Base-by-base conservation (phyloP, 1,140 invertebrate species). In the Drosophila ananassae region DNA sequence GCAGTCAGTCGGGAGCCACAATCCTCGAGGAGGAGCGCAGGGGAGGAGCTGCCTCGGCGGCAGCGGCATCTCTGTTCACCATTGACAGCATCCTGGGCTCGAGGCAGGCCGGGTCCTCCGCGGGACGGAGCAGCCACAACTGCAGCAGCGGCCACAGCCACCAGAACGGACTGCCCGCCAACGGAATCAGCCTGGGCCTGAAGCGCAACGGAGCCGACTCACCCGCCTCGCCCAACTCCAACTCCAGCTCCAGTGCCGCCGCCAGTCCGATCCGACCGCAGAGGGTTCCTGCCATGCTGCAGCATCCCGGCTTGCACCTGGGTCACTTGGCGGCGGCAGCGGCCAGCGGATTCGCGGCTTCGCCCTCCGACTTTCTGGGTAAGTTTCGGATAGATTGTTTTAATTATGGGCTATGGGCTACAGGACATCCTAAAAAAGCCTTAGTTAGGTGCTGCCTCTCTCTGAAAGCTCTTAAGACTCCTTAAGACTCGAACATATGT, bases 71-170 rank as follows among this genome's bases (percentile, higher is more conserved):
- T 30, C 92, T 96, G 32, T 96, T 96, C 87, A 96, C 96, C 69
- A 97, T 96, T 74, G 96, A 97, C 91, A 96, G 95, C 92, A 96
- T 96, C 59, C 92, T 97, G 79, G 95, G 90, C 5, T 91, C 90
- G 9, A 64, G 87, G 5, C 71, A 52, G 8, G 58, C 67, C 13
- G 66, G 50, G 46, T 53, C 58, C 37, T 34, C 66, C 0, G 7
- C 41, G 0, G 50, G 17, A 24, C 55, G 47, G 39, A 69, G 22
- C 54, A 87, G 37, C 58, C 48, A 41, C 55, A 78, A 41, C 52
- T 34, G 22, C 50, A 79, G 13, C 50, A 72, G 12, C 48, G 67
- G 46, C 47, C 37, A 22, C 17, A 52, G 6, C 39, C 71, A 64
- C 56, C 71, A 54, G n/a, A 80, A 64, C 13, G 75, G 50, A 44